phyloP scores from a whole-genome alignment of 2,888 invertebrate genomes.

The Drosophila kuntzei region DNA sequence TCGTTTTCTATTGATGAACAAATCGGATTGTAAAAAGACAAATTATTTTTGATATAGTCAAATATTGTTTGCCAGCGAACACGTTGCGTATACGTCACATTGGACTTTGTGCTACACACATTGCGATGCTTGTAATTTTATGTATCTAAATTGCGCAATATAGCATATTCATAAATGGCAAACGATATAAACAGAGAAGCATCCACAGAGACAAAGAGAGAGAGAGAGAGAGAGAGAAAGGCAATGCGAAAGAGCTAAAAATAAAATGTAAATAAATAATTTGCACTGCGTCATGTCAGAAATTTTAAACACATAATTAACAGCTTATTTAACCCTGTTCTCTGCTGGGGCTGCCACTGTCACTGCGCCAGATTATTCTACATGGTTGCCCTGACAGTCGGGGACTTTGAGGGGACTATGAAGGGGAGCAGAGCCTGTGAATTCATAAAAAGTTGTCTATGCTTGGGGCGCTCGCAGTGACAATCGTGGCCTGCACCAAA shows the following conservation, averaged over 20 bases:
- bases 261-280: constrained; percentile 80
- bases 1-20: too few relatives aligned
- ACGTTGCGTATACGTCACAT: constrained; percentile 56
- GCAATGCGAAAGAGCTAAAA: constrained; percentile 55
- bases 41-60: too few relatives aligned
- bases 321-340: constrained; percentile 81
- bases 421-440: constrained; percentile 35
- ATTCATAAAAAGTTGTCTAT: constrained; percentile 80
- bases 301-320: constrained; percentile 82
- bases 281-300: constrained; percentile 78
- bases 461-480: constrained; percentile 79
- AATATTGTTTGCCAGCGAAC: neutral
- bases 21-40: too few relatives aligned
- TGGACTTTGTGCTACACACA: constrained; percentile 27
- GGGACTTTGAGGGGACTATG: neutral
- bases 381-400: constrained; percentile 43
- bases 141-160: constrained; percentile 50
- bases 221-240: neutral
- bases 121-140: constrained; percentile 13
- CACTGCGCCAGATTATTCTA: constrained; percentile 67
- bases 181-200: constrained; percentile 28
- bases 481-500: constrained; percentile 75
- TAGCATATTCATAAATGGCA: constrained; percentile 44
- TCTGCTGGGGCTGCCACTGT: constrained; percentile 34
- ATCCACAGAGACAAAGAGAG: constrained; percentile 2